Conservation (phyloP, 2,113 vertebrate species). For the Parus major region DNA sequence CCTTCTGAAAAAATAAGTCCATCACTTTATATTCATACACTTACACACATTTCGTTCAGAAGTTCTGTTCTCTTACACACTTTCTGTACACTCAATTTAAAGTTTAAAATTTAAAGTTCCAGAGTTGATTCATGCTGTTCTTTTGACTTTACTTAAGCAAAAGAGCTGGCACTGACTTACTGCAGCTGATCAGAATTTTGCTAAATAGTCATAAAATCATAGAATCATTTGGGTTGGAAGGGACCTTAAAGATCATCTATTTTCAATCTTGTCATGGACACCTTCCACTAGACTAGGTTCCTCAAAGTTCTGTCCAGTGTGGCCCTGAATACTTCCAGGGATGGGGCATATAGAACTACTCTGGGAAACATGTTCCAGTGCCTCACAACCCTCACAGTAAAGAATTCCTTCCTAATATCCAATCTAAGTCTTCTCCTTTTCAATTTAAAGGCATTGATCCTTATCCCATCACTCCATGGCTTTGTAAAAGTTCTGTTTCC, state of each 20-base stretch:
- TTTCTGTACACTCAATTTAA: background rate
- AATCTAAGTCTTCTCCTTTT: background rate
- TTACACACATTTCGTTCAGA: background rate
- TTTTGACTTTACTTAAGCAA: background rate
- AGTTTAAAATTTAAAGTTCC: background rate
- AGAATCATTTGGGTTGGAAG: background rate
- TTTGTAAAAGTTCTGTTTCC: background rate
- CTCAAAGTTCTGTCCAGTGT: background rate
- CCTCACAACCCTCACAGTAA: background rate
- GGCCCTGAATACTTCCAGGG: background rate
- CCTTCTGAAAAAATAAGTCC: background rate
- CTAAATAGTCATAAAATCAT: background rate
- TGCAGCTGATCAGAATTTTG: slow-evolving; percentile 14
- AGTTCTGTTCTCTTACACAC: background rate
- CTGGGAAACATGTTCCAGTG: background rate
- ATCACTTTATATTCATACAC: background rate
- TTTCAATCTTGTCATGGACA: background rate
- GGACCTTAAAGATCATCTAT: background rate
- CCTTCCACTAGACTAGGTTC: background rate
- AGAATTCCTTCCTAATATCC: background rate
- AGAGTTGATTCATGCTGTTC: background rate
- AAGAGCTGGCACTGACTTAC: background rate
- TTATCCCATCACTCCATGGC: background rate
- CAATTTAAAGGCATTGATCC: background rate
- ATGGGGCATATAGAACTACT: background rate